phyloP scores from a whole-genome alignment of 2,888 invertebrate genomes.

The Herminia tarsipennalis region DNA sequence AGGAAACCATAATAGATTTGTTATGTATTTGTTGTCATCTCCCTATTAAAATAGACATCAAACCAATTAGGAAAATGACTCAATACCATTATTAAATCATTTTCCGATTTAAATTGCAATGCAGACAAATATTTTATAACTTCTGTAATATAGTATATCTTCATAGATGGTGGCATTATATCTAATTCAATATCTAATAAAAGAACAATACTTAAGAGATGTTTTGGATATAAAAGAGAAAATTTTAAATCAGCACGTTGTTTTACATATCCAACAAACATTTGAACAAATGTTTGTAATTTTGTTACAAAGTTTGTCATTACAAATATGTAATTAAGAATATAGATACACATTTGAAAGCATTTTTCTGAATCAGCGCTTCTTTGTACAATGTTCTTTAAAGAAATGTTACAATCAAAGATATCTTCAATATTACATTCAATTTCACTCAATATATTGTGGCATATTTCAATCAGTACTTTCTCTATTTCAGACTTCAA shows the following conservation, averaged over 20 bases:
- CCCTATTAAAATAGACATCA: slow-evolving; percentile 55
- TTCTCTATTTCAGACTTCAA: slow-evolving; percentile 67
- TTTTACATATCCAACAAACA: slow-evolving; percentile 59
- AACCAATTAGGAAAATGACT: slow-evolving; percentile 78
- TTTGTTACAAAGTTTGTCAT: slow-evolving; percentile 56
- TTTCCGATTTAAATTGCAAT: slow-evolving; percentile 52
- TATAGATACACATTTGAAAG: slow-evolving; percentile 67
- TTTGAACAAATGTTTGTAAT: slow-evolving; percentile 55
- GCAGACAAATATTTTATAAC: slow-evolving; percentile 50
- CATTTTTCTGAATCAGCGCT: slow-evolving; percentile 62
- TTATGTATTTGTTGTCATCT: too few species aligned
- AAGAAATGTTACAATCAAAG: slow-evolving; percentile 36
- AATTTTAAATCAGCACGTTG: slow-evolving; percentile 37
- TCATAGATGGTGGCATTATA: slow-evolving; percentile 42
- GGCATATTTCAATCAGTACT: slow-evolving; percentile 50
- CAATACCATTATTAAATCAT: slow-evolving; percentile 67
- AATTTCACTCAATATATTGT: slow-evolving; percentile 43
- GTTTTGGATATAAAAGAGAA: slow-evolving; percentile 59
- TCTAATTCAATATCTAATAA: slow-evolving; percentile 63
- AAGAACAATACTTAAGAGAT: slow-evolving; percentile 55
- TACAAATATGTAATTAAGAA: slow-evolving; percentile 67
- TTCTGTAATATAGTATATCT: slow-evolving; percentile 46
- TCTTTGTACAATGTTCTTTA: slow-evolving; percentile 51
- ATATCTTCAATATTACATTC: slow-evolving; percentile 40
- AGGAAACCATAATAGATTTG: too few species aligned